Evolutionary conservation across 2,113 vertebrate species (phyloP).

Genomic region (Porphyrio hochstetteri): DNA sequence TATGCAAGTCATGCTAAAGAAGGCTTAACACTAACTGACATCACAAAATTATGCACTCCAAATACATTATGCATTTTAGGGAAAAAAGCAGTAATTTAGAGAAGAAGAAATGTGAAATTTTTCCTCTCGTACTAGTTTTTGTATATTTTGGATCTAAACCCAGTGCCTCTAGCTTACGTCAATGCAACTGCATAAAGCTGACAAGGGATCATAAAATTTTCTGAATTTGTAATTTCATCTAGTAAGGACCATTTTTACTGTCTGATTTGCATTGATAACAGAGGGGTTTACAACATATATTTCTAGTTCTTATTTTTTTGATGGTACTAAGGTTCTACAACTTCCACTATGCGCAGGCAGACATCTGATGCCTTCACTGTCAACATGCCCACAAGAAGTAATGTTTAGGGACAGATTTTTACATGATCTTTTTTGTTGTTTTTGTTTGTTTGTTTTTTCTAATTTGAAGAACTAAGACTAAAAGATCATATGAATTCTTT

Average conservation of each 20-base stretch:
- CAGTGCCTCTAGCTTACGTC: neutral
- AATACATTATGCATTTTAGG: neutral
- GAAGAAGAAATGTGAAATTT: neutral
- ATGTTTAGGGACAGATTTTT: neutral
- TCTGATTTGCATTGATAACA: neutral
- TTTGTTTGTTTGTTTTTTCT: no score
- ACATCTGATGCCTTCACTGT: neutral
- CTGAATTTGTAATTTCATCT: neutral
- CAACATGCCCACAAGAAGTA: neutral
- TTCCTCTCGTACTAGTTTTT: neutral
- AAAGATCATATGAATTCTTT: neutral
- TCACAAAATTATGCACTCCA: neutral
- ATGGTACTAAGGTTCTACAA: neutral
- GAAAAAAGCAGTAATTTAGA: neutral
- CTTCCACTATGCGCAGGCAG: neutral
- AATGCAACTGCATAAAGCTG: neutral
- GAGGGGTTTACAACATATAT: accelerated
- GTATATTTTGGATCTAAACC: neutral
- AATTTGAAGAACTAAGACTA: neutral
- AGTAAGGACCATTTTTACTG: neutral
- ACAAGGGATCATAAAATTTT: neutral
- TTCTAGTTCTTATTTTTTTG: neutral
- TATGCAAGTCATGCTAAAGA: constrained; percentile 5
- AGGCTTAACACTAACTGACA: neutral
- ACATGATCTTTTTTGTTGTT: neutral